Evolutionary conservation across 2,113 vertebrate species (phyloP), one percentile per base, ranked within the genome.

Genomic region (Petroica traversi): DNA sequence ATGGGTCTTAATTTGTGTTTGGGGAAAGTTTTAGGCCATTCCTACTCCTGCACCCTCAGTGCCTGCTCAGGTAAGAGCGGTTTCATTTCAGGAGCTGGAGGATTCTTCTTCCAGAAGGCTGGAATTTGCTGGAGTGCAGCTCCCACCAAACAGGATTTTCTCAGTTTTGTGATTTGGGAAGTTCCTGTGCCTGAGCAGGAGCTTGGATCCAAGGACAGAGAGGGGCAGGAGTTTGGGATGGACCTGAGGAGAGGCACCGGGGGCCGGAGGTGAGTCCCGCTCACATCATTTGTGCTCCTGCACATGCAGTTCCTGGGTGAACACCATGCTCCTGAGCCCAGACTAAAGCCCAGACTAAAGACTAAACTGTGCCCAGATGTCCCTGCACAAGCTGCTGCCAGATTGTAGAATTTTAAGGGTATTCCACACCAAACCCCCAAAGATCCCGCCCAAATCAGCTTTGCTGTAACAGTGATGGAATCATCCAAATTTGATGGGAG

Each of bases 161-260:
- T n/a, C n/a, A n/a, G n/a, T n/a, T n/a, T n/a, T n/a, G n/a, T 12
- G 36, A 2, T 51, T 10, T 25, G 33, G 25, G 38, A 11, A 5
- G 20, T 3, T 38, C 14, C 20, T 26, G 57, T 5, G 6, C 26
- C 46, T 22, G 38, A 19, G 26, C 34, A 52, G 10, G 18, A 22
- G 0, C 29, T 22, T 3, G 52, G 59, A 33, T 1, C 11, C 1
- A 1, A 1, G 22, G 17, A 8, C 12, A 41, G 59, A 8, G n/a
- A 67, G 20, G n/a, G 45, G n/a, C 51, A 43, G 43, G 43, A 43
- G 43, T 17, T 19, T 19, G 43, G 43, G 43, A 45, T 45, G 43
- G 5, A 2, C 15, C 17, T 22, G 25, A 28, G 23, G 14, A 57
- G 9, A 1, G 3, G 0, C 43, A 85, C 23, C 1, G 14, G 0